Conservation (phyloP, 2,113 vertebrate genomes). For the Triplophysa tibetana region DNA sequence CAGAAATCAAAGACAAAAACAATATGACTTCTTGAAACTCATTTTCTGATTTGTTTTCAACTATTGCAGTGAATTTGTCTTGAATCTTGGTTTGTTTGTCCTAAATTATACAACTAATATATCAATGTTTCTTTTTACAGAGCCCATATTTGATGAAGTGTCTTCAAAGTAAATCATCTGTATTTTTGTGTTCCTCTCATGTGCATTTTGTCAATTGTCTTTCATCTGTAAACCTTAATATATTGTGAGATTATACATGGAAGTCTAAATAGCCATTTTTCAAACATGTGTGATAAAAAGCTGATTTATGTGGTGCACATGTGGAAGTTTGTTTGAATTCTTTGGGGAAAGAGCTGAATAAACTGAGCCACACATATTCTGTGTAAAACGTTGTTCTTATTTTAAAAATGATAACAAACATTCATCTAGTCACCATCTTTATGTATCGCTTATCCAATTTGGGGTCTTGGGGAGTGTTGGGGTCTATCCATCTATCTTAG, state of each 20-base stretch:
- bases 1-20: too few species aligned
- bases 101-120: background rate
- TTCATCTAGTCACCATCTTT: too few species aligned
- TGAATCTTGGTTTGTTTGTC: background rate
- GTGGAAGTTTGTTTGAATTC: slow-evolving; percentile 5
- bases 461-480: too few species aligned
- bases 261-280: slow-evolving; percentile 5
- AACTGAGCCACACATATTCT: slow-evolving; percentile 34
- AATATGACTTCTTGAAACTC: too few species aligned
- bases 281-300: slow-evolving; percentile 5
- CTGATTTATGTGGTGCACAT: background rate
- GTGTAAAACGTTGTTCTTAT: background rate
- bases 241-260: slow-evolving; percentile 14
- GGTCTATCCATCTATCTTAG: too few species aligned
- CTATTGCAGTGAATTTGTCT: background rate
- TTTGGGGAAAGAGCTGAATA: slow-evolving; percentile 39
- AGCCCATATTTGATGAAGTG: slow-evolving; percentile 69
- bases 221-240: background rate
- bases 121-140: slow-evolving; percentile 51
- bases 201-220: background rate
- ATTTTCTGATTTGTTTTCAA: background rate
- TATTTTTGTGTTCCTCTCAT: slow-evolving; percentile 31
- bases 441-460: too few species aligned
- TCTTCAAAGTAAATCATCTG: slow-evolving; percentile 63
- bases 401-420: background rate